Evolutionary conservation across 2,113 vertebrate species (phyloP), one percentile per base, ranked within the genome.

Genomic region (Sterrhoptilus dennistouni): DNA sequence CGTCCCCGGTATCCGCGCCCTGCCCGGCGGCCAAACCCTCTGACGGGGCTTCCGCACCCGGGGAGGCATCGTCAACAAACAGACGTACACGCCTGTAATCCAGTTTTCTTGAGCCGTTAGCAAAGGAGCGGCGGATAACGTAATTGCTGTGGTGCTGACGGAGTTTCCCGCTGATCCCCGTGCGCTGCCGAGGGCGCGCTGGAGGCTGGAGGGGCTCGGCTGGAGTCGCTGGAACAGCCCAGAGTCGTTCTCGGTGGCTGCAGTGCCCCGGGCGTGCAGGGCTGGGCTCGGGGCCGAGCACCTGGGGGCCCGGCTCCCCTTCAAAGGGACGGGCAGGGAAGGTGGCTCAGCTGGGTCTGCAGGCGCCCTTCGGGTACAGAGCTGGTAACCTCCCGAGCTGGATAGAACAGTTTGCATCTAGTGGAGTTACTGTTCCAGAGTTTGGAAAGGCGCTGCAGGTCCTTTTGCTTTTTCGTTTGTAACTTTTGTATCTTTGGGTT

Each of bases 201-300:
- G 71, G 29, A 21, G 76, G 3, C 49, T 12, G 36, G 72, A 6
- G 1, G 4, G 1, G n/a, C 64, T 47, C 5, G 27, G n/a, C 23
- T 12, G 66, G 28, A 33, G 49, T 0, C 14, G 25, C 49, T 21
- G 84, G 24, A 6, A 0, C 1, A 2, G 33, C 68, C 52, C 35
- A 0, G 0, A 2, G 50, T 2, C 5, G 6, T 4, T 28, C 33
- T 5, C 16, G 9, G 56, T 2, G 52, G 14, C 45, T 13, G 70
- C 63, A 1, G 15, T 6, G 53, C 23, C 12, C 8, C 36, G 29
- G 66, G 33, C 38, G 3, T 8, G n/a, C 9, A 11, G 44, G 17
- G 35, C 35, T 1, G 36, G 13, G 33, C 8, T 13, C 10, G 49
- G 33, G 47, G 29, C 13, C 29, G n/a, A 18, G 33, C 72, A 8